Evolutionary conservation across 2,797 vertebrate species (phyloP).

Genomic region (Myotis planiceps): DNA sequence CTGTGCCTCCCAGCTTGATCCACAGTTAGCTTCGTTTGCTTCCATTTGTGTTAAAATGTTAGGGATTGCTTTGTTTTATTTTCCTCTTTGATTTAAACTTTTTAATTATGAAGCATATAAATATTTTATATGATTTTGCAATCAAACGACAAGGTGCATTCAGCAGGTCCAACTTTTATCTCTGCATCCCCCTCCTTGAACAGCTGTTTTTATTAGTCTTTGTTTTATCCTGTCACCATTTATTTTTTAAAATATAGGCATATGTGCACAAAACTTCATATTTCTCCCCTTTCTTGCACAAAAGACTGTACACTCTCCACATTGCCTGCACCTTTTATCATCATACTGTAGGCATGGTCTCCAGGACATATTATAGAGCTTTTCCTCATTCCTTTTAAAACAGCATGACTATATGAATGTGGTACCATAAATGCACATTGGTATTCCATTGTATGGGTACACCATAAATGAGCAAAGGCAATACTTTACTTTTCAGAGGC

Average conservation of each 20-base stretch:
- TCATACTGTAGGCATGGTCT: neutral
- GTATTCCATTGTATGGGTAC: neutral
- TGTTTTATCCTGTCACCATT: neutral
- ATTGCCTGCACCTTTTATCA: neutral
- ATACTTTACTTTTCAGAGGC: neutral
- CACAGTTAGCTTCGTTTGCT: neutral
- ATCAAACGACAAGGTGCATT: neutral
- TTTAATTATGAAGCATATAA: neutral
- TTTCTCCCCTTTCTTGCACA: neutral
- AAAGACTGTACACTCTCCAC: neutral
- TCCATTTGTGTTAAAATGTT: conserved; percentile 24
- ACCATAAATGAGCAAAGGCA: neutral
- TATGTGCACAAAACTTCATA: neutral
- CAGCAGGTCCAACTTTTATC: neutral
- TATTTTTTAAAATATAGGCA: conserved; percentile 32
- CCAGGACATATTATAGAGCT: neutral
- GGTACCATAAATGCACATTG: neutral
- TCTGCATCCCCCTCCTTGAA: neutral
- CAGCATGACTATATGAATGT: neutral
- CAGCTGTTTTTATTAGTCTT: neutral
- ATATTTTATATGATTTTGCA: neutral
- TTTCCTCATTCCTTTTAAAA: conserved; percentile 16
- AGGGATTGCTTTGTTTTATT: neutral
- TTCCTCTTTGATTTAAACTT: conserved; percentile 6
- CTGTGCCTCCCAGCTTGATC: neutral